Evolutionary conservation across 2,113 vertebrate species (phyloP), one percentile per base, ranked within the genome.

Genomic region (Copsychus sechellarum): DNA sequence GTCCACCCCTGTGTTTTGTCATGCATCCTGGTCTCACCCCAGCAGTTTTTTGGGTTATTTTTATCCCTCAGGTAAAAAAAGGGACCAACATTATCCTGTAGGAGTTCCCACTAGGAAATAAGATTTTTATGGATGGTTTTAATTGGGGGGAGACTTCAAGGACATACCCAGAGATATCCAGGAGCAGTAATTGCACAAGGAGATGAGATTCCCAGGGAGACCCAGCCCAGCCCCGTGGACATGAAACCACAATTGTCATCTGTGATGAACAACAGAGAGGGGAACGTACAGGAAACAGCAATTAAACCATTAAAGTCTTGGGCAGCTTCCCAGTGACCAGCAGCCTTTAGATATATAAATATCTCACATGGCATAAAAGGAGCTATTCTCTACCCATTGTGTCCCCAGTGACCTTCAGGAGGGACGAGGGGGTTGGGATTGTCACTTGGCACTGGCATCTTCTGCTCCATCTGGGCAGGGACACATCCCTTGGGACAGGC

Each of bases 291-390:
- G 95, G 95, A 96, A 96, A 87, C 69, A 48, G 86, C 91, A 97
- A 95, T 95, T 95, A 93, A 89, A 82, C 66, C 86, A 89, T 95
- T 95, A 89, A 95, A 91, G 76, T 56, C 89, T 93, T 95, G 89
- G 94, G 94, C 81, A 89, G 81, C 81, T 92, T 95, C 86, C 93
- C 95, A 87, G 83, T 6, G 48, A 56, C 89, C 57, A 4, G 89
- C 84, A 91, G 94, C 74, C 81, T 61, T 95, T 76, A 71, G 82
- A 42, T 34, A n/a, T 38, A 92, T 84, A 89, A 93, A 89, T 95
- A 96, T 48, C 91, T 91, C 70, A 60, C 65, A 64, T 10, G 38
- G 89, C 65, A 78, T 50, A 40, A 89, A 89, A 89, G 61, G 81
- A 92, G 61, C 78, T 84, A 21, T 82, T 91, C 86, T 69, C 31